phyloP scores from a whole-genome alignment of 2,797 vertebrate species.

The Oryzias dopingdopingensis region DNA sequence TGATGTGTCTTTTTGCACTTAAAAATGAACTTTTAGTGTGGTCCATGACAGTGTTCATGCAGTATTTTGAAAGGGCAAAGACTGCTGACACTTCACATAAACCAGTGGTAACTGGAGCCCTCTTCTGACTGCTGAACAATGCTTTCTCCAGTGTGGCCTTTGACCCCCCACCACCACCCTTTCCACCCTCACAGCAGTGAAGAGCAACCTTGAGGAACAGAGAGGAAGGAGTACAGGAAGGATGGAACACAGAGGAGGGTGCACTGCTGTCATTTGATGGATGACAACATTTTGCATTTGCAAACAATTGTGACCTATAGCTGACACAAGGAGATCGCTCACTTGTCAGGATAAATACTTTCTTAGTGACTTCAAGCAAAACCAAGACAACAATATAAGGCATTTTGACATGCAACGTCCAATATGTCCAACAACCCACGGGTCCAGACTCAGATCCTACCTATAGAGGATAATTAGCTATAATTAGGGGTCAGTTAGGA shows the following conservation, averaged over 20 bases:
- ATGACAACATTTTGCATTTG: constrained; percentile 38
- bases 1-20: too few species aligned
- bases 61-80: constrained; percentile 57
- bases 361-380: constrained; percentile 26
- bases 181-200: constrained; percentile 35
- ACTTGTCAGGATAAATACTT: constrained; percentile 43
- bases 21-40: too few species aligned
- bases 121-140: constrained; percentile 61
- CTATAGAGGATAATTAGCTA: too few species aligned
- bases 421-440: too few species aligned
- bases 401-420: constrained; percentile 11
- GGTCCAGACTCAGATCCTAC: too few species aligned
- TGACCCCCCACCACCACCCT: constrained; percentile 41
- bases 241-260: constrained; percentile 16
- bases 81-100: constrained; percentile 59
- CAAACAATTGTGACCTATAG: constrained; percentile 46
- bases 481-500: too few species aligned
- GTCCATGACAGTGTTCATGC: not conserved
- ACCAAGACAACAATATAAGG: constrained; percentile 15
- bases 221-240: constrained; percentile 26
- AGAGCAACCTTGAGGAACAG: constrained; percentile 48
- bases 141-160: constrained; percentile 57
- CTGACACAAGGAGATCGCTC: constrained; percentile 44
- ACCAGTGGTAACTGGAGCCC: constrained; percentile 65
- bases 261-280: constrained; percentile 45